These are phyloP conservation scores for Caenorhabditis latens DNA, from an alignment of 1,140 invertebrate species.

Conservation along the genomic window DNA sequence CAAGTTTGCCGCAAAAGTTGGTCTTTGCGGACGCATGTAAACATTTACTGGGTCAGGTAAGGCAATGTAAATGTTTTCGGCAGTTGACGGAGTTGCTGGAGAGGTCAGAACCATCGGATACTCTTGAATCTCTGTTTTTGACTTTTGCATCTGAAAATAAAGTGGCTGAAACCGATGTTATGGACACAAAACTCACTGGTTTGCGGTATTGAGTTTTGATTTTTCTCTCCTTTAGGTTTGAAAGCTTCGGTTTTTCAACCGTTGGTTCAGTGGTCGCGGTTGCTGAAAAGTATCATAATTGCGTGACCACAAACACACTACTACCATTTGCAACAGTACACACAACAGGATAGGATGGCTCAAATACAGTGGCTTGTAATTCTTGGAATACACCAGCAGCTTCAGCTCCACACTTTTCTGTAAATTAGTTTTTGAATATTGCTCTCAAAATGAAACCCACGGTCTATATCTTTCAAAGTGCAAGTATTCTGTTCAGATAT, in stretches of 20 bases:
- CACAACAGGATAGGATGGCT: slow-evolving; percentile 62
- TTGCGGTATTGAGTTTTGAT: slow-evolving; percentile 12
- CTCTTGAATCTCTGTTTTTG: slow-evolving; percentile 36
- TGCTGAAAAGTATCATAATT: neutral
- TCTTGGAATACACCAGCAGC: slow-evolving; percentile 57
- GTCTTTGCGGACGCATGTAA: slow-evolving; percentile 49
- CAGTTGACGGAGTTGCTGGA: slow-evolving; percentile 18
- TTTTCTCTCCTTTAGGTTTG: slow-evolving; percentile 11
- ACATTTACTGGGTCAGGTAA: slow-evolving; percentile 28
- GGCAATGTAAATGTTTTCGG: slow-evolving; percentile 45
- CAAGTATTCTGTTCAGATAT: slow-evolving; percentile 62
- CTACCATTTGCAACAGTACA: slow-evolving; percentile 21
- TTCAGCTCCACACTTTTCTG: slow-evolving; percentile 58
- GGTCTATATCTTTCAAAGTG: slow-evolving; percentile 61
- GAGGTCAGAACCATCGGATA: slow-evolving; percentile 26
- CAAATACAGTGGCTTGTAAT: slow-evolving; percentile 60
- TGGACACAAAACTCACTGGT: neutral
- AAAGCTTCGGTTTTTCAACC: neutral
- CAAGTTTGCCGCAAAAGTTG: slow-evolving; percentile 51
- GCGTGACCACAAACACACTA: no score
- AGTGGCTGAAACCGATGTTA: neutral
- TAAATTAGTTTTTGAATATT: neutral
- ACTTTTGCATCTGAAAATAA: neutral
- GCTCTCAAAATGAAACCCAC: neutral
- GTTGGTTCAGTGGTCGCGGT: neutral